Evolutionary conservation across 2,888 invertebrate genomes (phyloP), one percentile per base, ranked within the genome.

Genomic region (Drosophila austrosaltans): DNA sequence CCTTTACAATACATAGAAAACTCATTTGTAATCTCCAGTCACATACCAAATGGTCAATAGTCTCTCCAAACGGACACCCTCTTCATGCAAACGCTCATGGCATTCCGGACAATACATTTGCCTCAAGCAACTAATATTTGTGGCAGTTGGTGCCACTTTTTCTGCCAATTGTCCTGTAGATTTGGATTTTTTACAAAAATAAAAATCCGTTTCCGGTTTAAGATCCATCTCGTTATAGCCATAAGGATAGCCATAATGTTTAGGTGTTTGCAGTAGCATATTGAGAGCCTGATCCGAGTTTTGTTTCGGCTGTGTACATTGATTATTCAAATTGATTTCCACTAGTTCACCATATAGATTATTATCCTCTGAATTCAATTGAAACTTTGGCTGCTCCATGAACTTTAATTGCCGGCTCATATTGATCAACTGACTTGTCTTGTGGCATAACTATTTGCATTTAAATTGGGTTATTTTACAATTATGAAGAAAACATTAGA

Each of bases 41-140:
- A 36, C 82, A 80, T 56, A 90, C 90, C 90, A 90, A 53, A 83
- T 70, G 28, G 79, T 78, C 36, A 85, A 54, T 7, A 90, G 65
- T 2, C 81, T 79, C 66, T 89, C 89, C 63, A 86, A 80, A 16
- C 88, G 82, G 22, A 89, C 84, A 12, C 82, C 82, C 56, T 90
- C 76, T 36, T 78, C 76, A 40, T 90, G 89, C 57, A 90, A 42
- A 32, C 90, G 84, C 64, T 90, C 88, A n/a, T 88, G 73, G 67
- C 90, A 90, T 59, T 84, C 72, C 10, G 90, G 90, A 28, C 90
- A 90, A 69, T 90, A 90, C 89, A 90, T 86, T 67, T 90, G 90
- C 0, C 90, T 60, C 59, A 90, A 63, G 60, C 90, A 90, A 58
- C 88, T 90, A 1, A 90, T 89, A 42, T 77, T 83, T 28, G 69